Percentiles rank a stretch among this genome's conserved stretches.
These are phyloP conservation scores for Jaculus jaculus DNA, from an alignment of 2,113 vertebrate species.

Conservation along the genomic window DNA sequence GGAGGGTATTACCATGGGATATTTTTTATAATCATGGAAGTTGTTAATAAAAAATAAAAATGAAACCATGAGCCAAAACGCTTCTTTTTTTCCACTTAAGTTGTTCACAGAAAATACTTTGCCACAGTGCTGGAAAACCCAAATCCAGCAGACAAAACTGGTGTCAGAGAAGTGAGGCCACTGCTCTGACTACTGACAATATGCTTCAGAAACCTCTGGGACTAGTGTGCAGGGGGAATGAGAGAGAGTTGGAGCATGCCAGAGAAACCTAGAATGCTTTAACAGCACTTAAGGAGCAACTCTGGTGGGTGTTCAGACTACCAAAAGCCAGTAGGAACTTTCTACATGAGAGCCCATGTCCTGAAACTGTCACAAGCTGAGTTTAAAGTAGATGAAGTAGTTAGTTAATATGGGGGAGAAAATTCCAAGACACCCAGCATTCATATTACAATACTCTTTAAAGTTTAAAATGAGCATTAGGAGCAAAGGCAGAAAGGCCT, in stretches of 20 bases:
- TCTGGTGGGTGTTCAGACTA: not conserved
- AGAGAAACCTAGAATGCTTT: not conserved
- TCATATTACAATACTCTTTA: not conserved
- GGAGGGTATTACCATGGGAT: no score
- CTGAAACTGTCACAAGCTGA: not conserved
- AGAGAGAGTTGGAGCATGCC: not conserved
- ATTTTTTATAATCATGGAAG: no score
- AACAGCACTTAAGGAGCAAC: not conserved
- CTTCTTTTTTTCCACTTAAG: not conserved
- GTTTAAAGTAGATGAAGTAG: not conserved
- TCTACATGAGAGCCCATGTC: not conserved
- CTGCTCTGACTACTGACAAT: not conserved
- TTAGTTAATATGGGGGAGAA: not conserved
- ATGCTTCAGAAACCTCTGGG: not conserved
- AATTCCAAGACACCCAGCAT: not conserved
- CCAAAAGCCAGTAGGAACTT: not conserved
- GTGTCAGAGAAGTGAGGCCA: not conserved
- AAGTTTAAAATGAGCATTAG: not conserved
- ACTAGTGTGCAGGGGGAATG: not conserved
- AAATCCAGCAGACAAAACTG: not conserved
- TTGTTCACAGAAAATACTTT: not conserved
- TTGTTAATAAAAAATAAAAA: no score
- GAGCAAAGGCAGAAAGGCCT: not conserved
- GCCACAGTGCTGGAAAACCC: not conserved
- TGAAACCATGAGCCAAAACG: not conserved